phyloP scores from a whole-genome alignment of 92 coral and sea anemone species.

The Isaurus tuberculatus region DNA sequence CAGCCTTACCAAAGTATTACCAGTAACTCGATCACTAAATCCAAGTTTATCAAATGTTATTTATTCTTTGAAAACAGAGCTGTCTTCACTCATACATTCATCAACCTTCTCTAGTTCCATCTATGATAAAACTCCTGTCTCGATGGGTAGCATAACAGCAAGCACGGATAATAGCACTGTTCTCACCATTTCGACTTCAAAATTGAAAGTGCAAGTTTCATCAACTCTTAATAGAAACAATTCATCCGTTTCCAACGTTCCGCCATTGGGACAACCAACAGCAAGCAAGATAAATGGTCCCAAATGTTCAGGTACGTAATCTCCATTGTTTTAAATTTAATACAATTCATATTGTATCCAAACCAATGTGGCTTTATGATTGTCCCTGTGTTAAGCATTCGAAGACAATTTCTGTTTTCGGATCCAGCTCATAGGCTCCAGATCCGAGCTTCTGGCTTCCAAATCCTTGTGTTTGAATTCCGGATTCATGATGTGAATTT shows the following conservation, averaged over 20 bases:
- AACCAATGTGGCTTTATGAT: background rate
- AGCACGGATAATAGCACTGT: background rate
- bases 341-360: background rate
- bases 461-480: too few relatives aligned
- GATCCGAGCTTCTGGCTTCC: too few relatives aligned
- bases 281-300: background rate
- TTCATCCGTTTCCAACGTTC: background rate
- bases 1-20: background rate
- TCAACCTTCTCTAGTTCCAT: background rate
- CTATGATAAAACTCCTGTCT: background rate
- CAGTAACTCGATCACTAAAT: background rate
- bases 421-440: too few relatives aligned
- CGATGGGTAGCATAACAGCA: background rate
- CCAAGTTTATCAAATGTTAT: background rate
- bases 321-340: background rate
- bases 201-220: background rate
- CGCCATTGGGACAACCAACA: background rate
- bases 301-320: constrained; percentile 26
- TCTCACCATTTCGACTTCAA: background rate
- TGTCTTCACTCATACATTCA: background rate
- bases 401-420: too few relatives aligned
- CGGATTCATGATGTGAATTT: too few relatives aligned
- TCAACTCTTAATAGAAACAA: background rate
- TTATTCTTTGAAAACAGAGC: background rate
- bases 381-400: too few relatives aligned